A percentile compares a stretch with the other conserved stretches of the same genome.
These are phyloP conservation scores for Pygoscelis adeliae DNA, from an alignment of 2,113 vertebrate genomes.

Conservation along the genomic window DNA sequence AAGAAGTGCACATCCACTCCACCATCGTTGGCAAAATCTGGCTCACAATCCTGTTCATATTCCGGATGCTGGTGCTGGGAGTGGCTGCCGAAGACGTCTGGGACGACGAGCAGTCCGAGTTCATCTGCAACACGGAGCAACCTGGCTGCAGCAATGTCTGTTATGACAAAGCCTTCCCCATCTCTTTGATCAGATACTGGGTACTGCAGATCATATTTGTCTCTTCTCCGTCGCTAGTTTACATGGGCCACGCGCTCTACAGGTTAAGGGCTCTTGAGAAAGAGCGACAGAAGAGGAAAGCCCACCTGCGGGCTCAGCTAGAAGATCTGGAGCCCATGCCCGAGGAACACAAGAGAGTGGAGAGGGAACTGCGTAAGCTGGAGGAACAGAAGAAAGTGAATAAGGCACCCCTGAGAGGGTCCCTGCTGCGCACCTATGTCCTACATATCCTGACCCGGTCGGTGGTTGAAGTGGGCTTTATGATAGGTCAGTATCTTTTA, in stretches of 20 bases:
- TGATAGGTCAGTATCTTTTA: slow-evolving; percentile 89
- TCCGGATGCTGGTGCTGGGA: slow-evolving; percentile 92
- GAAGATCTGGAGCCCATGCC: slow-evolving; percentile 78
- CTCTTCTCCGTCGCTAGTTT: slow-evolving; percentile 91
- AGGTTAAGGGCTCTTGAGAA: slow-evolving; percentile 88
- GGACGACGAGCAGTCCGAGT: slow-evolving; percentile 93
- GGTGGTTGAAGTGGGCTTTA: slow-evolving; percentile 90
- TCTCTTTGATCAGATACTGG: slow-evolving; percentile 95
- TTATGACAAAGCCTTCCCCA: slow-evolving; percentile 93
- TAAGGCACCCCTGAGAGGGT: slow-evolving; percentile 90
- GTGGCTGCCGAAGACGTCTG: slow-evolving; percentile 94
- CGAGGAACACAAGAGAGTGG: slow-evolving; percentile 85
- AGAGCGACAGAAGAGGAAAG: slow-evolving; percentile 86
- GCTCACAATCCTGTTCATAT: slow-evolving; percentile 96
- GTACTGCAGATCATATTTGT: slow-evolving; percentile 95
- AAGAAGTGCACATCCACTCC: slow-evolving; percentile 94
- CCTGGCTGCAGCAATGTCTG: slow-evolving; percentile 93
- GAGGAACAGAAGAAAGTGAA: slow-evolving; percentile 92
- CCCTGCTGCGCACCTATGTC: slow-evolving; percentile 88
- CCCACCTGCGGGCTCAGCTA: slow-evolving; percentile 83
- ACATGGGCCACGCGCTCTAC: slow-evolving; percentile 93
- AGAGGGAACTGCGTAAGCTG: slow-evolving; percentile 86
- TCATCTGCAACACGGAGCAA: slow-evolving; percentile 94
- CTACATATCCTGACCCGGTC: slow-evolving; percentile 95
- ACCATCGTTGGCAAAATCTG: slow-evolving; percentile 96